These are phyloP conservation scores for Myocastor coypus DNA, from an alignment of 2,113 vertebrate species.

Conservation along the genomic window DNA sequence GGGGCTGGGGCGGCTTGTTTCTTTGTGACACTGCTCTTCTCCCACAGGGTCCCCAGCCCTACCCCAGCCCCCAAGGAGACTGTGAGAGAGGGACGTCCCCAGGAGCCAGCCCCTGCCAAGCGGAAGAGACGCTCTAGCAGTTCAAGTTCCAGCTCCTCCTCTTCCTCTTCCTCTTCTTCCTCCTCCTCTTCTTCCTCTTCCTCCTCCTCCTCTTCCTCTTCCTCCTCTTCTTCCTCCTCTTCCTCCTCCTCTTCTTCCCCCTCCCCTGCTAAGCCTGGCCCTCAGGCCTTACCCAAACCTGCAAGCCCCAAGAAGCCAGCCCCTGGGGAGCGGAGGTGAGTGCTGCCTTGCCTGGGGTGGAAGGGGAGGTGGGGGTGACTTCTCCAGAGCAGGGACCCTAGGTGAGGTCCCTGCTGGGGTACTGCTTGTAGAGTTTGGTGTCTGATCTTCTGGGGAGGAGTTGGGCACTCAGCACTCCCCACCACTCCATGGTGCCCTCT, in stretches of 20 bases:
- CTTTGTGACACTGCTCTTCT: constrained; percentile 45
- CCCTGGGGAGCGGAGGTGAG: constrained; percentile 83
- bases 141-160: constrained; percentile 81
- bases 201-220: constrained; percentile 2
- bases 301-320: constrained; percentile 83
- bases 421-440: constrained; percentile 17
- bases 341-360: constrained; percentile 38
- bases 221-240: constrained; percentile 67
- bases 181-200: constrained; percentile 73
- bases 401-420: constrained; percentile 52
- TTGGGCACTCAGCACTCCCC: constrained; percentile 10
- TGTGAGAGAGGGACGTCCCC: constrained; percentile 77
- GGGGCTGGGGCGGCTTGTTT: constrained; percentile 70
- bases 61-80: constrained; percentile 78
- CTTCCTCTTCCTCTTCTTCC: constrained; percentile 60
- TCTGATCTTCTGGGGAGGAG: constrained; percentile 62
- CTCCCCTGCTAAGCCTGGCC: constrained; percentile 80
- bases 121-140: constrained; percentile 82
- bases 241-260: constrained; percentile 79
- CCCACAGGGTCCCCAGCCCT: constrained; percentile 78
- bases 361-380: constrained; percentile 24
- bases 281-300: constrained; percentile 82
- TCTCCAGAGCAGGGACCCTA: constrained; percentile 62
- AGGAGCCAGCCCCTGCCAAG: constrained; percentile 78
- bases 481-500: not conserved